Conservation (phyloP, 2,797 vertebrate species). For the Danionella dracula region DNA sequence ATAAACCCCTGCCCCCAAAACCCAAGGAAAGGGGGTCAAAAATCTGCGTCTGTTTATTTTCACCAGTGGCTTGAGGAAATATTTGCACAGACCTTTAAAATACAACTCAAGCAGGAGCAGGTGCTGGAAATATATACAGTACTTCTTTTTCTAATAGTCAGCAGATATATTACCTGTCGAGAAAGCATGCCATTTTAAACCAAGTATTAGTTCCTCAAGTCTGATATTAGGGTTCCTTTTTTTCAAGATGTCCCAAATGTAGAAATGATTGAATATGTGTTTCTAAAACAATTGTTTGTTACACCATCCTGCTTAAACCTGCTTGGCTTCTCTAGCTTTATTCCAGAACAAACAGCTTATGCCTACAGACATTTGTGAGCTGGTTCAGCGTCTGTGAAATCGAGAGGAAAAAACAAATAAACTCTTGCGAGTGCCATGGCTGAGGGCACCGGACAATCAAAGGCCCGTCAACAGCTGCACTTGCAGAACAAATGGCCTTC, state of each 20-base stretch:
- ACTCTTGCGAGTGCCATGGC: conserved; percentile 58
- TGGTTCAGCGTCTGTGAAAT: conserved; percentile 10
- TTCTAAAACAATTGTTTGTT: too few relatives aligned
- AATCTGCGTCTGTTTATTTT: conserved; percentile 37
- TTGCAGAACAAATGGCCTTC: conserved; percentile 82
- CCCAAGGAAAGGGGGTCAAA: not conserved
- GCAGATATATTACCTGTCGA: too few relatives aligned
- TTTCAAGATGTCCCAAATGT: too few relatives aligned
- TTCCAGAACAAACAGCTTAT: conserved; percentile 30
- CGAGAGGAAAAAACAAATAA: conserved; percentile 62
- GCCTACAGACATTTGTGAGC: conserved; percentile 34
- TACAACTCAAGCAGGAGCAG: conserved; percentile 69
- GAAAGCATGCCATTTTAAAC: too few relatives aligned
- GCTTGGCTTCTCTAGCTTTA: not conserved
- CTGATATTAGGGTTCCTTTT: too few relatives aligned
- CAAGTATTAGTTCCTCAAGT: too few relatives aligned
- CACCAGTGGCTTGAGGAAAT: conserved; percentile 64
- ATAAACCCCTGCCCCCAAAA: not conserved
- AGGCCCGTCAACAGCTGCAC: conserved; percentile 69
- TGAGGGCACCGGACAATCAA: conserved; percentile 78
- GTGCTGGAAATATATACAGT: conserved; percentile 72
- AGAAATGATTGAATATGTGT: too few relatives aligned
- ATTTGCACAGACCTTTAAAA: conserved; percentile 71
- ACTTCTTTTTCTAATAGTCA: conserved; percentile 33
- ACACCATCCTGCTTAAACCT: too few relatives aligned